A percentile compares a stretch with the other conserved stretches of the same genome.
Evolutionary conservation across 2,797 vertebrate species (phyloP).

Genomic region (Oryzias sinensis): DNA sequence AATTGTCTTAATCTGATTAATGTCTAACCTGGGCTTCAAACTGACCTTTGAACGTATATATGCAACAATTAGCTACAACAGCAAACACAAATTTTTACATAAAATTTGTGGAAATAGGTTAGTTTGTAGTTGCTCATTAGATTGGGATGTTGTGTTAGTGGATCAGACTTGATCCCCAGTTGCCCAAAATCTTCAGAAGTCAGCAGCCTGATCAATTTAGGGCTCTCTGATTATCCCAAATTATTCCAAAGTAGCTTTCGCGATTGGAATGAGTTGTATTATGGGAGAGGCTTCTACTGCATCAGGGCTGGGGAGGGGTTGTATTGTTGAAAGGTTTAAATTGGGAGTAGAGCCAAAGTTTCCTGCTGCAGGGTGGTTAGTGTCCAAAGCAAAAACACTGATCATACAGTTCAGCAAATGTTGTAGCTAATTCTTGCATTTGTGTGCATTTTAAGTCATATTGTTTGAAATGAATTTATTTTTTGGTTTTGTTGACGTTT

Average conservation of each 20-base stretch:
- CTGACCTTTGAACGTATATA: not conserved
- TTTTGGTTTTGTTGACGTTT: no score
- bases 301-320: no score
- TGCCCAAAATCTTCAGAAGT: slow-evolving; percentile 1
- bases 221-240: not conserved
- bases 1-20: not conserved
- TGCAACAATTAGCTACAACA: slow-evolving; percentile 2
- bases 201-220: not conserved
- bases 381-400: not conserved
- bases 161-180: not conserved
- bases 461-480: not conserved
- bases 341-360: not conserved
- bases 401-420: not conserved
- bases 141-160: not conserved
- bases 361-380: not conserved
- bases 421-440: slow-evolving; percentile 3
- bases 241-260: not conserved
- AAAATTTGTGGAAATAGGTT: not conserved
- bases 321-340: not conserved
- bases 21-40: slow-evolving; percentile 48
- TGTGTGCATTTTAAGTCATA: not conserved
- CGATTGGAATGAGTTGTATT: not conserved
- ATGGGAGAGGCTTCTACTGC: not conserved
- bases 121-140: not conserved
- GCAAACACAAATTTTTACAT: not conserved